A percentile compares a stretch with the other conserved stretches of the same genome.
These are phyloP conservation scores for Dryas iulia DNA, from an alignment of 1,140 invertebrate species.

Conservation along the genomic window DNA sequence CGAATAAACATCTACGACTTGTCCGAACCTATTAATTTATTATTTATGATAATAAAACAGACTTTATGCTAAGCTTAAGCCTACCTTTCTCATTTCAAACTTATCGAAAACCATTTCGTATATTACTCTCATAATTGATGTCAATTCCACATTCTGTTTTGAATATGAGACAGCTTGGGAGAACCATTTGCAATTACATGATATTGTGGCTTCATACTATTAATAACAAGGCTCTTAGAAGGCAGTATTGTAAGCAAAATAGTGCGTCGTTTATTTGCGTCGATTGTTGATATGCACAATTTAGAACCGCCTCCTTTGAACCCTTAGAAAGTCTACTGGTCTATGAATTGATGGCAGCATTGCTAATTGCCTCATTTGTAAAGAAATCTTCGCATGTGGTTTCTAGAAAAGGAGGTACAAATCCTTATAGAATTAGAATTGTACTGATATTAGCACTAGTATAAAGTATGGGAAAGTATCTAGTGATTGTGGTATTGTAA, in stretches of 20 bases:
- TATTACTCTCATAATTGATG: not conserved
- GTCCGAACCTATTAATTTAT: not conserved
- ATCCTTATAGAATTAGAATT: constrained; percentile 42
- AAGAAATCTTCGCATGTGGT: constrained; percentile 19
- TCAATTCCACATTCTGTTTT: not conserved
- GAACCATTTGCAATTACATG: constrained; percentile 78
- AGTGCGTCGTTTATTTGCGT: constrained; percentile 61
- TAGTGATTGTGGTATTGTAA: not conserved
- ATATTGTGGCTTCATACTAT: constrained; percentile 76
- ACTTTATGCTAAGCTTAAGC: not conserved
- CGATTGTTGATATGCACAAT: constrained; percentile 60
- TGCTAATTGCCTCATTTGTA: constrained; percentile 43
- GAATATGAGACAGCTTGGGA: constrained; percentile 57
- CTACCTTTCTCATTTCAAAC: not conserved
- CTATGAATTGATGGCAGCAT: constrained; percentile 40
- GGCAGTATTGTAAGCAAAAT: constrained; percentile 75
- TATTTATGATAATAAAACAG: not conserved
- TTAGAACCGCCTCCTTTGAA: constrained; percentile 47
- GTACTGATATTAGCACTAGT: not conserved
- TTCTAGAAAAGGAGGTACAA: constrained; percentile 36
- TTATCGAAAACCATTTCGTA: not conserved
- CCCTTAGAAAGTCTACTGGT: constrained; percentile 45
- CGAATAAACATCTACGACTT: not conserved
- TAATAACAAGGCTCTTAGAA: constrained; percentile 57
- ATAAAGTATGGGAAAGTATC: not conserved